These are phyloP conservation scores for Palythoa grandis DNA, from an alignment of 92 coral and sea anemone genomes.

Conservation along the genomic window DNA sequence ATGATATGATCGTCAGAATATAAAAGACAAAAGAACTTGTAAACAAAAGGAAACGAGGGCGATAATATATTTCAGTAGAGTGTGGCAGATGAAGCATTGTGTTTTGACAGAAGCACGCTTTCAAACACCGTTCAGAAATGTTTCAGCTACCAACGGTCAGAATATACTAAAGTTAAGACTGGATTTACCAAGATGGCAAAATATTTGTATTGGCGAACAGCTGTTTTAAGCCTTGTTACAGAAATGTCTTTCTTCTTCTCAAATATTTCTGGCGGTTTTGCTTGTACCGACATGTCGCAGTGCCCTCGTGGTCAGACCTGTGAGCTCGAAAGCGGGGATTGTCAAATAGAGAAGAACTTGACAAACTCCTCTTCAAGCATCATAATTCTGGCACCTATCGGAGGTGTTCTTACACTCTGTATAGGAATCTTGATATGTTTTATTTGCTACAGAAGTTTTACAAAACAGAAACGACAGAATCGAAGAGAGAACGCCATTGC, in stretches of 20 bases:
- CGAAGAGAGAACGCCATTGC: neutral
- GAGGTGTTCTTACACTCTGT: slow-evolving; percentile 13
- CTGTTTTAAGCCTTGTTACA: neutral
- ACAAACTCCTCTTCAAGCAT: slow-evolving; percentile 9
- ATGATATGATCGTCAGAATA: neutral
- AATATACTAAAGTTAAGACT: neutral
- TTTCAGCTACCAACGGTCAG: neutral
- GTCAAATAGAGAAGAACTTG: slow-evolving; percentile 2
- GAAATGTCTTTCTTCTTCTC: slow-evolving; percentile 16
- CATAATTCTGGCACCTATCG: slow-evolving; percentile 8
- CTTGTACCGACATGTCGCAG: slow-evolving; percentile 15
- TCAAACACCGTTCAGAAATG: neutral
- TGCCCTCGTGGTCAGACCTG: slow-evolving; percentile 45
- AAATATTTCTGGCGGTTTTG: neutral
- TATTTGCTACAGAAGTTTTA: slow-evolving; percentile 27
- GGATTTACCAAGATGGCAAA: neutral
- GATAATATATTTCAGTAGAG: neutral
- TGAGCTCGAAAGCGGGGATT: slow-evolving; percentile 16
- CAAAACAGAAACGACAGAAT: neutral
- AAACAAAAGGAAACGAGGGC: slow-evolving; percentile 4
- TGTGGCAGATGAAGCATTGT: slow-evolving; percentile 7
- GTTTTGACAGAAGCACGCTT: neutral
- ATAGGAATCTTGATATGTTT: slow-evolving; percentile 15
- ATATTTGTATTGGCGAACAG: neutral
- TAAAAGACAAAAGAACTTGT: slow-evolving; percentile 28